Percentiles rank a stretch among this genome's conserved stretches.
phyloP scores from a whole-genome alignment of 2,797 vertebrate species.

The Threskiornis aethiopicus region DNA sequence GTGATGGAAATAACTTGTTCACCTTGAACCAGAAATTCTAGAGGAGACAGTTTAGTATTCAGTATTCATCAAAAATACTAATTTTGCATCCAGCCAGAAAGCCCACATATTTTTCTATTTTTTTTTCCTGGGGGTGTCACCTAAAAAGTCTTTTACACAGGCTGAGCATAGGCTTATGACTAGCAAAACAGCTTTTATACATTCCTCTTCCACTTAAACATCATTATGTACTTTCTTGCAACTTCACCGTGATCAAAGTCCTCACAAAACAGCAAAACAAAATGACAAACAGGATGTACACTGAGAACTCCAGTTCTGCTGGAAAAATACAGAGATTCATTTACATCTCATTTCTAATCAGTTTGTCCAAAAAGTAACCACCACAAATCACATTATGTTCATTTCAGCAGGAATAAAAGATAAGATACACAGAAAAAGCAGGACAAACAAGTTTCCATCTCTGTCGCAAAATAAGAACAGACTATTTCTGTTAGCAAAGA shows the following conservation, averaged over 20 bases:
- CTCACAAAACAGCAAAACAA: neutral
- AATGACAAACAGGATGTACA: conserved; percentile 30
- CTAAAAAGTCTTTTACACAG: neutral
- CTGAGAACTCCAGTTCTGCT: neutral
- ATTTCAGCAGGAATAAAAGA: neutral
- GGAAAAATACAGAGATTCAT: neutral
- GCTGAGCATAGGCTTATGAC: neutral
- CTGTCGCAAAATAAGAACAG: neutral
- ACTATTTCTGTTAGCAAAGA: conserved; percentile 15
- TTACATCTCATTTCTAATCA: neutral
- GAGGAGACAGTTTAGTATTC: neutral
- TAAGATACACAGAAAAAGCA: neutral
- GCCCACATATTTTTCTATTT: neutral
- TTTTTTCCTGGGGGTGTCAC: neutral
- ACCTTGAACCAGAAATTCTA: neutral
- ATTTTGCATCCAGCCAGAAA: neutral
- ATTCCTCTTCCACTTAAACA: conserved; percentile 34
- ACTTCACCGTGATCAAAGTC: conserved; percentile 23
- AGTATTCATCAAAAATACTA: neutral
- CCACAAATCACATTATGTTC: neutral
- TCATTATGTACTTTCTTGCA: neutral
- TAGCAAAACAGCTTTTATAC: conserved; percentile 19
- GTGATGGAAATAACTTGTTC: neutral
- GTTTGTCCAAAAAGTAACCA: conserved; percentile 13
- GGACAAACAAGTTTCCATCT: neutral